These are phyloP conservation scores for Bos javanicus DNA, from an alignment of 2,113 vertebrate species.

Conservation along the genomic window DNA sequence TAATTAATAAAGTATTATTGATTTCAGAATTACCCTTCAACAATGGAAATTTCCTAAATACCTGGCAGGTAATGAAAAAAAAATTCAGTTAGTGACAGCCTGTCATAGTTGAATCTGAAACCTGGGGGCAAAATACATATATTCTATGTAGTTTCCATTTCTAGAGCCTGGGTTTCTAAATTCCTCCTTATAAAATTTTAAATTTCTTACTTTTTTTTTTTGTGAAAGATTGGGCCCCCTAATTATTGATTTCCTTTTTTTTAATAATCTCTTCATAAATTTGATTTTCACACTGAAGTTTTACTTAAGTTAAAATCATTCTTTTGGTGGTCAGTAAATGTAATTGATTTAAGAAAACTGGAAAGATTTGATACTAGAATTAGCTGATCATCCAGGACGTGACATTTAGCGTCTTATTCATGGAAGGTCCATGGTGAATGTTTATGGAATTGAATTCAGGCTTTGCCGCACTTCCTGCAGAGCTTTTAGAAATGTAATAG, in stretches of 20 bases:
- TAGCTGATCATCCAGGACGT: neutral
- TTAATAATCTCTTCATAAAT: constrained; percentile 10
- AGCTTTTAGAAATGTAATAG: neutral
- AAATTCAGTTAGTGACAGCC: constrained; percentile 65
- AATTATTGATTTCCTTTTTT: constrained; percentile 52
- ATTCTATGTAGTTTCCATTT: constrained; percentile 73
- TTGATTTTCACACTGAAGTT: neutral
- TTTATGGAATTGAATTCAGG: neutral
- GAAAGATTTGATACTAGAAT: constrained; percentile 2
- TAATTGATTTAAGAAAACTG: neutral
- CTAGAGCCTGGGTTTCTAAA: constrained; percentile 65
- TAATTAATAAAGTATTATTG: constrained; percentile 55
- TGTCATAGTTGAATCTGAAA: constrained; percentile 74
- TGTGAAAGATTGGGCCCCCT: neutral
- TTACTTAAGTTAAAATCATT: neutral
- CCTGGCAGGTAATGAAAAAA: constrained; percentile 62
- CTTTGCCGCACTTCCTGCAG: neutral
- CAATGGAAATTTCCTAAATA: constrained; percentile 64
- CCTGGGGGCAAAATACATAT: constrained; percentile 73
- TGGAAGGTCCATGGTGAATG: neutral
- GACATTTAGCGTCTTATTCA: neutral
- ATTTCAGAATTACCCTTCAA: constrained; percentile 58
- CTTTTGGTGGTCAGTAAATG: neutral
- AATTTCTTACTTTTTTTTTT: constrained; percentile 25
- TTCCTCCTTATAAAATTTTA: constrained; percentile 69